Evolutionary conservation across 2,113 vertebrate species (phyloP), one percentile per base, ranked within the genome.

Genomic region (Siniperca chuatsi): DNA sequence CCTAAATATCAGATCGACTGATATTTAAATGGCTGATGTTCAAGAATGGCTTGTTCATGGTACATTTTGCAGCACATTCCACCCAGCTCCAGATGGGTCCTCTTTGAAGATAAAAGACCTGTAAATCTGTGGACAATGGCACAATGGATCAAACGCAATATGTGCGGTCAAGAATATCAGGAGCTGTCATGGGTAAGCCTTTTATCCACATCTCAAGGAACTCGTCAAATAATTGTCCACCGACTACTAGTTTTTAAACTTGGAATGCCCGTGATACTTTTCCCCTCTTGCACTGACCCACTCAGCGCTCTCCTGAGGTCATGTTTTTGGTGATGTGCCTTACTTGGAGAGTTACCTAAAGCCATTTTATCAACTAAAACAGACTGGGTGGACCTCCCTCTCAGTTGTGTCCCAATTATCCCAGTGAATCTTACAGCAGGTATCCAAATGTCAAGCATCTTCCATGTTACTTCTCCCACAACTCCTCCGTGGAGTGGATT

Each of bases 381-480:
- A 90, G 89, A 90, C 86, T 89, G 67, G 54, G 54, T 50, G 86
- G 92, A 94, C 92, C 90, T 91, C 93, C 92, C 88, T 89, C 87
- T 91, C 91, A 84, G 93, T 87, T 87, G 91, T 91, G 93, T 86
- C 93, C 94, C 94, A 95, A 95, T 96, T 96, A 96, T 94, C 92
- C 78, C 57, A 42, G 85, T 68, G 86, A 94, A 93, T 93, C 92
- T 86, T 92, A 68, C 91, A 69, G 89, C 93, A 89, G 92, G 90
- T 94, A 94, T 93, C 94, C 89, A 92, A 95, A 95, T 96, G 95
- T 95, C 96, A 95, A 93, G 90, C 82, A 88, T 92, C 93, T 88
- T 90, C 92, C 83, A 71, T 93, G 93, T 90, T 93, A 89, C 91
- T 92, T 92, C 84, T 88, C 81, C 74, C 87, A 73, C 74, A 87